Base-by-base conservation (phyloP, 1,140 invertebrate species). In the Rhynchophorus ferrugineus region DNA sequence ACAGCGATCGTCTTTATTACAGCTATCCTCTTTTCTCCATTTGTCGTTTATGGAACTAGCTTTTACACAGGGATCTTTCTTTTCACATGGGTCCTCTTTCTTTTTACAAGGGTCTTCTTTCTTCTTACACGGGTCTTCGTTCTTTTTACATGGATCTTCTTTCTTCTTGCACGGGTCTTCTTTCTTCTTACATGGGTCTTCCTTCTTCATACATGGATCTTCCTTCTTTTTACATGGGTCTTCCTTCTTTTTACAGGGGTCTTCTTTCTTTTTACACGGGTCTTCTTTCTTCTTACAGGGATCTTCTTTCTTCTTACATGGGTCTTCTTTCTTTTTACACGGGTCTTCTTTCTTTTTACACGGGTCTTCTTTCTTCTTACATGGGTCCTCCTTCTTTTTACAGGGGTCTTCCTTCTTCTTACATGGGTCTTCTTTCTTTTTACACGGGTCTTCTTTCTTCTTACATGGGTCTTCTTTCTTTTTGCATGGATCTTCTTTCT, bases 401-500 rank as follows among this genome's bases (percentile, higher is more conserved):
- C 47, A 49, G 5, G 53, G 33, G 16, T 51, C 35, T 5, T 41
- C 20, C 17, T 39, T 49, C 19, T 39, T 45, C 19, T 58, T 49
- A 22, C 55, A 57, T 13, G 58, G 50, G 44, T 60, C 58, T 19
- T 49, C 21, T 39, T 58, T 57, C 37, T 47, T 48, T 34, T 41
- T 35, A 41, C 44, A 54, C 2, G 47, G 47, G 24, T 44, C 36
- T 29, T 50, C 35, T 37, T 47, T 51, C 9, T 44, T 51, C 9
- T 44, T 44, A n/a, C 54, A 56, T 0, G 44, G 21, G 39, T 37
- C 38, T 9, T 47, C 17, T 17, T 36, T 49, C 21, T 39, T 39
- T 36, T 50, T 46, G 35, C 54, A 56, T 14, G 54, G 54, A 34
- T 56, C 54, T 16, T 49, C 39, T 35, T 48, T 47, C 22, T 49